phyloP scores from a whole-genome alignment of 2,888 invertebrate species.

The Gortyna flavago region DNA sequence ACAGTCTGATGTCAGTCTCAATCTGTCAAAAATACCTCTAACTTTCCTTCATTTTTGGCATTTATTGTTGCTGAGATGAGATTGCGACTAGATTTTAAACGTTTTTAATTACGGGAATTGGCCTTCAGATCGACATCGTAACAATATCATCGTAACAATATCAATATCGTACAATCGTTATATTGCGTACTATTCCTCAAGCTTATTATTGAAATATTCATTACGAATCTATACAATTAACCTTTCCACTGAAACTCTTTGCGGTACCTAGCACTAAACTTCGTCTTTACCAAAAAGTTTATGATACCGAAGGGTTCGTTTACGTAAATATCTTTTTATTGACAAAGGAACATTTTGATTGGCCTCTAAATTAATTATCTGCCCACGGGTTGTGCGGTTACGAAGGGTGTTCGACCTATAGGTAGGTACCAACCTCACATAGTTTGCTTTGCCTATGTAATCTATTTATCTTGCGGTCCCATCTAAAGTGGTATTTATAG shows the following conservation, averaged over 20 bases:
- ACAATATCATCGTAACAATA: too few relatives aligned
- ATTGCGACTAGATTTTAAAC: too few relatives aligned
- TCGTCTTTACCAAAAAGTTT: constrained; percentile 4
- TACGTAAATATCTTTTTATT: constrained; percentile 9
- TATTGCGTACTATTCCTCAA: too few relatives aligned
- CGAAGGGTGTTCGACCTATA: constrained; percentile 8
- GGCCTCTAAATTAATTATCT: constrained; percentile 27
- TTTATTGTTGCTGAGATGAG: too few relatives aligned
- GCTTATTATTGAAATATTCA: not conserved
- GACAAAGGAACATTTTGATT: constrained; percentile 24
- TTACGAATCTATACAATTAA: not conserved
- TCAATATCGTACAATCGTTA: too few relatives aligned
- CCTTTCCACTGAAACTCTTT: not conserved
- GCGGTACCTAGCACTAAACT: not conserved
- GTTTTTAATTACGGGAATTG: too few relatives aligned
- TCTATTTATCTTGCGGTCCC: constrained; percentile 39
- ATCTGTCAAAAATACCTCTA: too few relatives aligned
- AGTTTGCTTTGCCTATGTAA: constrained; percentile 40
- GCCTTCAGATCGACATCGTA: too few relatives aligned
- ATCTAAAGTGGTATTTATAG: constrained; percentile 30
- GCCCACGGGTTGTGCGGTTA: constrained; percentile 2
- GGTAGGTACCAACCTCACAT: not conserved
- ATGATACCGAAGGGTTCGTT: not conserved
- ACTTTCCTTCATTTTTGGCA: too few relatives aligned
- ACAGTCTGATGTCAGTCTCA: too few relatives aligned